Conservation (phyloP, 2,113 vertebrate genomes). For the Tylochromis polylepis region DNA sequence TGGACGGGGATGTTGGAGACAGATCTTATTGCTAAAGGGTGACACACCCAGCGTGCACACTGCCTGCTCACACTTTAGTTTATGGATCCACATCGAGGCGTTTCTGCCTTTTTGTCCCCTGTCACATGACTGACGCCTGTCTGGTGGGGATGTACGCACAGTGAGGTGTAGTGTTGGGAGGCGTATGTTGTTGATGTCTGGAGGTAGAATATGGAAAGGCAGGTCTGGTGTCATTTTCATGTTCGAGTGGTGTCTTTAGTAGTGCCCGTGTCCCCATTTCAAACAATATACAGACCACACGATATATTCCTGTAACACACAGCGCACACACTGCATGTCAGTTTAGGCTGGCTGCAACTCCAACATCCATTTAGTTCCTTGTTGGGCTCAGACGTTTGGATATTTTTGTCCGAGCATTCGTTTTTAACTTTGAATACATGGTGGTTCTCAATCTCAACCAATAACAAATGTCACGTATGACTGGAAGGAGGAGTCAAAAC, state of each 20-base stretch:
- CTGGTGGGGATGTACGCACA: not conserved
- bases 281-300: not conserved
- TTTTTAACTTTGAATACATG: fast-evolving
- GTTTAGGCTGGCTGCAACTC: not conserved
- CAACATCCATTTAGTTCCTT: not conserved
- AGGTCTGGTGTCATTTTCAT: not conserved
- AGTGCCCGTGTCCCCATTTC: not conserved
- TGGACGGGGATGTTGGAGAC: conserved; percentile 45
- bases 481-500: not conserved
- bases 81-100: conserved; percentile 66
- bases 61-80: conserved; percentile 73
- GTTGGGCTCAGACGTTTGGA: not conserved
- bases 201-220: not conserved
- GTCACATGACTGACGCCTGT: not conserved
- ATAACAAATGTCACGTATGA: fast-evolving
- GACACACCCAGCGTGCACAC: conserved; percentile 18
- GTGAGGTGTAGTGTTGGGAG: not conserved
- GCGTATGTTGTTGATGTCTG: not conserved
- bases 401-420: not conserved
- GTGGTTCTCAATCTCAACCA: not conserved
- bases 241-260: not conserved
- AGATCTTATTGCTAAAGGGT: conserved; percentile 32
- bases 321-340: not conserved
- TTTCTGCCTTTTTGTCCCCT: not conserved
- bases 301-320: not conserved